These are phyloP conservation scores for Salvator merianae DNA, from an alignment of 2,113 vertebrate genomes.

Conservation along the genomic window DNA sequence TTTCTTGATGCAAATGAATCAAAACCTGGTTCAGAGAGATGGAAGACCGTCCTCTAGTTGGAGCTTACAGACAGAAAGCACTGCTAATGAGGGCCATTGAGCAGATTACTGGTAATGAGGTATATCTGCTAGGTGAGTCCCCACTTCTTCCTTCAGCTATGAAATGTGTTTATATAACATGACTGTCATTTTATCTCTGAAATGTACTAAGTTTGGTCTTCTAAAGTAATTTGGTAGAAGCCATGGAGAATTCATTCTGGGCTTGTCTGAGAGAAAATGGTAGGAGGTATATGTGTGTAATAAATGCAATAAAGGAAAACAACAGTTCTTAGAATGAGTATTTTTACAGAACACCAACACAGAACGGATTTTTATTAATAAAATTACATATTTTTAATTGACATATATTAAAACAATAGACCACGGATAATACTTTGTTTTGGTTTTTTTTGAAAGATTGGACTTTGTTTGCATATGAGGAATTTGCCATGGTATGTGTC, in stretches of 20 bases:
- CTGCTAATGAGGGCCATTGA: no score
- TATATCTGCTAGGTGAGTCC: neutral
- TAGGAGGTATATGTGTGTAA: no score
- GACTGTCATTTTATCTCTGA: neutral
- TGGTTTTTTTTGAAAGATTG: conserved; percentile 46
- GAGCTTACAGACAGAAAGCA: no score
- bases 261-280: neutral
- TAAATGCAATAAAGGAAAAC: no score
- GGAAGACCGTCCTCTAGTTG: no score
- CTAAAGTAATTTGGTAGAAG: neutral
- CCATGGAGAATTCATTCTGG: neutral
- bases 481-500: conserved; percentile 60
- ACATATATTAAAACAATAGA: neutral
- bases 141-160: neutral
- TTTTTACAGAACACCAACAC: no score
- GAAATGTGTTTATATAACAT: neutral
- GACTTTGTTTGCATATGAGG: conserved; percentile 65
- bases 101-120: neutral
- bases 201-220: neutral
- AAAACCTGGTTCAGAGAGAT: no score
- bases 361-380: no score
- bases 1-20: no score
- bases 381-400: neutral
- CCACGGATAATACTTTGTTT: neutral
- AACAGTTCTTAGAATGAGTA: no score